A percentile compares a stretch with the other conserved stretches of the same genome.
These are phyloP conservation scores for Diploptera punctata DNA, from an alignment of 2,888 invertebrate species.

Conservation along the genomic window DNA sequence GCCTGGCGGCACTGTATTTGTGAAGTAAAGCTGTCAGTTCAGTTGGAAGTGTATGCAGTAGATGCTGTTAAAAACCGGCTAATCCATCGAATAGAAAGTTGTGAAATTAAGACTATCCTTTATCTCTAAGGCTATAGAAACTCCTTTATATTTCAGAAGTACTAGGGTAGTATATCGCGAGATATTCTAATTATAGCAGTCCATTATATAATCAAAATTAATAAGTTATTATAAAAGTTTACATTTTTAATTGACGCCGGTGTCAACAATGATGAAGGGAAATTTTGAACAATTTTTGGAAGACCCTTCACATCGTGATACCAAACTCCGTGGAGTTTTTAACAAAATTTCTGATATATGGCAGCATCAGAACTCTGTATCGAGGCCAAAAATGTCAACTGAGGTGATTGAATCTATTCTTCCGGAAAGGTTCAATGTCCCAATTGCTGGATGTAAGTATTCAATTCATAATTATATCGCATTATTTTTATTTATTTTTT, in stretches of 20 bases:
- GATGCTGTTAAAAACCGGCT: neutral
- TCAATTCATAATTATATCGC: neutral
- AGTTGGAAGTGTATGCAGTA: neutral
- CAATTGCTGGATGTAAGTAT: conserved; percentile 35
- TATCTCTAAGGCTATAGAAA: neutral
- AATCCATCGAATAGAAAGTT: neutral
- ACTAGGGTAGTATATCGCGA: too few species aligned
- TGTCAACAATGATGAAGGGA: conserved; percentile 29
- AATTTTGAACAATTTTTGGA: conserved; percentile 39
- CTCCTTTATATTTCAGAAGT: too few species aligned
- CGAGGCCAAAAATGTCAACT: conserved; percentile 40
- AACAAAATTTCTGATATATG: conserved; percentile 46
- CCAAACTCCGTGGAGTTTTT: conserved; percentile 45
- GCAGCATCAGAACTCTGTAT: conserved; percentile 42
- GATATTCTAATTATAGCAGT: too few species aligned
- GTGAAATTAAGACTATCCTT: neutral
- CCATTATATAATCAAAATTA: too few species aligned
- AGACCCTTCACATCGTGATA: conserved; percentile 39
- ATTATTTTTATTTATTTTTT: neutral
- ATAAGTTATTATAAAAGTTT: too few species aligned
- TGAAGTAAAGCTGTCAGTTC: conserved; percentile 8
- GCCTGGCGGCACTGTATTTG: conserved; percentile 11
- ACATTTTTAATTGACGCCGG: neutral
- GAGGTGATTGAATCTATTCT: conserved; percentile 42
- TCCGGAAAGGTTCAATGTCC: conserved; percentile 39